A percentile compares a stretch with the other conserved stretches of the same genome.
phyloP scores from a whole-genome alignment of 2,888 invertebrate species.

The Catocala sponsa region DNA sequence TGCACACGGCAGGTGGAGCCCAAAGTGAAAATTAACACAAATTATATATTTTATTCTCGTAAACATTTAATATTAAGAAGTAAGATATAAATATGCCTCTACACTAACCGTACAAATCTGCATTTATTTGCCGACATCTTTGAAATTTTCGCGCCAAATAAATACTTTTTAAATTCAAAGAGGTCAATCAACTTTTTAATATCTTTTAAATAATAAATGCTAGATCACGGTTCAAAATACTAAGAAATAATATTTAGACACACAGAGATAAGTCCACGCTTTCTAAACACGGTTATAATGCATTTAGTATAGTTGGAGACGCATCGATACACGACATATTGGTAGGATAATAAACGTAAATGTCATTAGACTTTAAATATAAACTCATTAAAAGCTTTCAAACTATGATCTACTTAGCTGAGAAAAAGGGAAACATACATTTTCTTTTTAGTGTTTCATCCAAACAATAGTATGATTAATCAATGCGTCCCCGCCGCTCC shows the following conservation, averaged over 20 bases:
- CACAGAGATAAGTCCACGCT: slow-evolving; percentile 49
- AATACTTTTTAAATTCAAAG: slow-evolving; percentile 25
- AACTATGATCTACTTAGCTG: slow-evolving; percentile 9
- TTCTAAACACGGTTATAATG: slow-evolving; percentile 50
- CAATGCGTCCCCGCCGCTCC: slow-evolving; percentile 53
- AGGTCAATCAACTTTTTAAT: slow-evolving; percentile 13
- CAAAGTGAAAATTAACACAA: slow-evolving; percentile 46
- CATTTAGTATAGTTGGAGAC: slow-evolving; percentile 32
- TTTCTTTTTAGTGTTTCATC: neutral
- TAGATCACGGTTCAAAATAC: slow-evolving; percentile 35
- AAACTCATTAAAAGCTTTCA: too few relatives aligned
- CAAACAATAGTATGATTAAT: slow-evolving; percentile 12
- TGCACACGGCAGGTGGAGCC: slow-evolving; percentile 52
- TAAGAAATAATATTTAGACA: slow-evolving; percentile 40
- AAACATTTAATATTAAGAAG: slow-evolving; percentile 49
- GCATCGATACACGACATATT: slow-evolving; percentile 16
- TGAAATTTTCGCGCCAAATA: slow-evolving; percentile 25
- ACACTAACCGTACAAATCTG: slow-evolving; percentile 26
- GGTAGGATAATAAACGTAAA: too few relatives aligned
- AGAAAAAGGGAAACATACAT: slow-evolving; percentile 1
- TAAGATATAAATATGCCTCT: slow-evolving; percentile 54
- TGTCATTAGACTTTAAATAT: too few relatives aligned
- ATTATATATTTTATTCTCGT: slow-evolving; percentile 50
- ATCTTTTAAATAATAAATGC: slow-evolving; percentile 32
- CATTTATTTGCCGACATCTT: slow-evolving; percentile 31